Evolutionary conservation across 2,797 vertebrate genomes (phyloP).

Genomic region (Dermochelys coriacea): DNA sequence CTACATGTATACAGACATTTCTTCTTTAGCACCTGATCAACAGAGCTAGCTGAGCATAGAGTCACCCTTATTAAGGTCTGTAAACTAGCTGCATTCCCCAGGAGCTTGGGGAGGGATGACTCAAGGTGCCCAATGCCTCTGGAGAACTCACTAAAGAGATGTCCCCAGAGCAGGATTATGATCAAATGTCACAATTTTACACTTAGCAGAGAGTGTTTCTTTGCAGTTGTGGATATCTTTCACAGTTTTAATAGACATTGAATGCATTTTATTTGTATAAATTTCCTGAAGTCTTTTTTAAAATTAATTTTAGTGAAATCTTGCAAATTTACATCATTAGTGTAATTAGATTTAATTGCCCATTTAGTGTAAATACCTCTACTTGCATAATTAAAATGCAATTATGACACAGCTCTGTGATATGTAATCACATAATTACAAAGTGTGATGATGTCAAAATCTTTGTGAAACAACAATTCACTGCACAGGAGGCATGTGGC

Average conservation of each 20-base stretch:
- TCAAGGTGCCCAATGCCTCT: background rate
- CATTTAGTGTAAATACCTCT: constrained; percentile 82
- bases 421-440: constrained; percentile 76
- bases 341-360: constrained; percentile 79
- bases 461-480: constrained; percentile 12
- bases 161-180: background rate
- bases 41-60: background rate
- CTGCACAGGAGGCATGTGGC: background rate
- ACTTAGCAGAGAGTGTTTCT: background rate
- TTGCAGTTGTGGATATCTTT: background rate
- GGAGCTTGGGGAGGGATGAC: background rate
- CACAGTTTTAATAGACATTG: background rate
- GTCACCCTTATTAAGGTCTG: background rate
- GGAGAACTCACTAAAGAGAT: background rate
- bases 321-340: constrained; percentile 75
- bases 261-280: constrained; percentile 69
- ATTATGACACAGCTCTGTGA: constrained; percentile 65
- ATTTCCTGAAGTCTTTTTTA: constrained; percentile 74
- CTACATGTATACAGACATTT: background rate
- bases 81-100: background rate
- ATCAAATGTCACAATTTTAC: background rate
- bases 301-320: constrained; percentile 78
- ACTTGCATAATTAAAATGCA: constrained; percentile 77
- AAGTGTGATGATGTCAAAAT: constrained; percentile 69
- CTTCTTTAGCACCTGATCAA: background rate